Evolutionary conservation across 1,140 invertebrate species (phyloP).

Genomic region (Tribolium castaneum): DNA sequence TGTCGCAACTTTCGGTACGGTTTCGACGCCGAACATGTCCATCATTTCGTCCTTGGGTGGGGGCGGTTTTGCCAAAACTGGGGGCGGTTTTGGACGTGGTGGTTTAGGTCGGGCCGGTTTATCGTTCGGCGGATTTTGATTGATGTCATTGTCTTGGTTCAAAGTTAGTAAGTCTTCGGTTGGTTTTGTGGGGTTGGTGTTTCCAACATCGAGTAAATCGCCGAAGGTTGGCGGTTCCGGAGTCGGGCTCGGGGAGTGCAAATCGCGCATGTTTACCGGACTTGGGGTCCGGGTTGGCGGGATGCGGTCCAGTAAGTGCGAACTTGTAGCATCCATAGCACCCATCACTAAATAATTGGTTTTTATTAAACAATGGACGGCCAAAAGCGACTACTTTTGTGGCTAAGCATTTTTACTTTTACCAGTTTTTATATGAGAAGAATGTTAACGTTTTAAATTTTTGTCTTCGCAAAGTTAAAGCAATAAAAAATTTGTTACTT

Average conservation of each 20-base stretch:
- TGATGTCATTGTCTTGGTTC: constrained; percentile 60
- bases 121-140: constrained; percentile 64
- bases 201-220: constrained; percentile 76
- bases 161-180: constrained; percentile 53
- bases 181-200: constrained; percentile 63
- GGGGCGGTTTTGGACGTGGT: constrained; percentile 51
- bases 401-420: no score
- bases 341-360: no score
- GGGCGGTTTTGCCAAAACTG: constrained; percentile 50
- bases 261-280: constrained; percentile 81
- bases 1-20: constrained; percentile 65
- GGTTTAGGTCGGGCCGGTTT: constrained; percentile 64
- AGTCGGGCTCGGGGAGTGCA: constrained; percentile 86
- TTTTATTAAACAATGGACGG: no score
- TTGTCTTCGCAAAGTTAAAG: no score
- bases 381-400: no score
- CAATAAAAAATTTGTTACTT: no score
- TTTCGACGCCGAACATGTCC: constrained; percentile 65
- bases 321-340: constrained; percentile 88
- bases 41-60: constrained; percentile 58
- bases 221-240: constrained; percentile 78
- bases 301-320: constrained; percentile 82
- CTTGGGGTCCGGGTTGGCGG: constrained; percentile 85
- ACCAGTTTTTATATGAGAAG: no score
- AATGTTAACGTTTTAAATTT: no score